Base-by-base conservation (phyloP, 1,140 invertebrate genomes). In the Brachionus manjavacas region DNA sequence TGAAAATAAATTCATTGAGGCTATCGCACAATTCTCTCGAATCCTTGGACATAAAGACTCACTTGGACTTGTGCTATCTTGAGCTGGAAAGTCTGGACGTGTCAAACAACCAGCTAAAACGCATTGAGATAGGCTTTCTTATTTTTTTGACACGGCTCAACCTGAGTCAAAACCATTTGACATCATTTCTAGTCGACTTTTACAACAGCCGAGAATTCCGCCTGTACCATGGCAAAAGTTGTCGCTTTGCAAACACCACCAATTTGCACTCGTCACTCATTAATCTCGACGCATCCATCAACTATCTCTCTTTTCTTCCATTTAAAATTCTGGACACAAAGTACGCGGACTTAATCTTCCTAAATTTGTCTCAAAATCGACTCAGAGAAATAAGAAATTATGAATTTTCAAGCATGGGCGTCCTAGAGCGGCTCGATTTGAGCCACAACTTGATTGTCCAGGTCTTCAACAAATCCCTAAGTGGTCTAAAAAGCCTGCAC, bases 111-210 rank as follows among this genome's bases (percentile, higher is more conserved):
- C 20, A 28, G 14, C 11, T 81, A 31, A 81, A 81, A 39, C n/a
- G 41, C 2, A 68, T 81, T 35, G 79, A 81, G 23, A 81, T 81
- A 1, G 64, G 52, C 16, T 64, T 16, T 64, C 60, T 81, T 20
- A 43, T 81, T 11, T 81, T 64, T 81, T 39, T 81, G 14, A 60
- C 43, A 6, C 52, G 64, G 6, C 20, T 81, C 4, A 68, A 81
- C 52, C 41, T 81, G 20, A 81, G 79, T 11, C n/a, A 60, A 14
- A 81, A 81, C 52, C 20, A 64, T 25, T 64, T 81, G 49, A 81
- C 52, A 7, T 64, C 52, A 43, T 66, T 81, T 81, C 7, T 41
- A 23, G 39, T 81, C 25, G 79, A 81, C 35, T 81, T 81, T 81
- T 68, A 64, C 25, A 35, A 64, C 52, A 60, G 7, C 20, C 12